Base-by-base conservation (phyloP, 92 coral and sea anemone species). In the Phenganax stokvisi region DNA sequence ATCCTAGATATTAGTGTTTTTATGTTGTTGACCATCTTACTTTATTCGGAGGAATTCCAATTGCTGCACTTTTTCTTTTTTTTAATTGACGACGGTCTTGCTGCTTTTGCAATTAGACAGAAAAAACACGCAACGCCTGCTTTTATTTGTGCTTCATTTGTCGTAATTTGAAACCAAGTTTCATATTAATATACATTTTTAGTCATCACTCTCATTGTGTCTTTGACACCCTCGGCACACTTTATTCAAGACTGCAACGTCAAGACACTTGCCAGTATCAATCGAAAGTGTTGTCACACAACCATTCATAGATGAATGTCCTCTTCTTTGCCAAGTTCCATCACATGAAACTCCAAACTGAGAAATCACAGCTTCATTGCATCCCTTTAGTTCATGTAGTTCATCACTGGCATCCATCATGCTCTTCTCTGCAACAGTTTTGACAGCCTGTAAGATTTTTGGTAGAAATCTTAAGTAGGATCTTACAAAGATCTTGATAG, bases 261-360 rank as follows among this genome's bases (percentile, higher is more conserved):
- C 86, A 7, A 87, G 74, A 29, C 78, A 81, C 57, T 85, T 85
- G 12, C 91, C 85, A 9, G 77, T 85, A 59, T 88, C 84, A 12
- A 52, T 79, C 8, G 91, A 85, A 9, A 83, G 16, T 10, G 59
- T 73, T 44, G 86, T 53, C 8, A 68, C 53, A 60, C 80, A 83
- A 10, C 86, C 80, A 74, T 83, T 74, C 81, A 59, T 11, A 9
- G 81, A 83, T 1, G 85, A 73, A 57, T 83, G 81, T 3, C 85
- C 78, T 31, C 77, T 31, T 74, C 78, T 44, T 57, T 74, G 78
- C 63, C 79, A 74, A 0, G 79, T 51, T 20, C 62, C 60, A 58
- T 74, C 79, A 51, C 79, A 74, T 0, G 79, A 74, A 15, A 74
- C 61, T 51, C 60, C 80, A 66, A 72, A 80, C 20, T 80, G 70